Evolutionary conservation across 1,140 invertebrate species (phyloP), one percentile per base, ranked within the genome.

Genomic region (Chlorops oryzae): DNA sequence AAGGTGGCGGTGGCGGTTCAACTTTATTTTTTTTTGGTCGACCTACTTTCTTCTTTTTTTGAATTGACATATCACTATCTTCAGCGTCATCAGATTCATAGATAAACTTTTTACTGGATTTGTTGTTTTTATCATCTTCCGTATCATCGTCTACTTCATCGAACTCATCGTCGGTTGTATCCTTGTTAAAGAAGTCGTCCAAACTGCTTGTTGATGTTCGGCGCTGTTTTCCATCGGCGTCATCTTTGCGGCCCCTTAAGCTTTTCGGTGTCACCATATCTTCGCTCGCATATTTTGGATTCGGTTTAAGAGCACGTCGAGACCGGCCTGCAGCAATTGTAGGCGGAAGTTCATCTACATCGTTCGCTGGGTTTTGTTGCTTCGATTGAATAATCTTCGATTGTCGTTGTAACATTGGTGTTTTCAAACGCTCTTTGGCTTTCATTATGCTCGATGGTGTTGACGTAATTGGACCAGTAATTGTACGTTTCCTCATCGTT

Each of bases 261-360:
- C 50, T 34, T 52, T 64, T 65, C 18, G 64, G 59, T 42, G 67
- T 70, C 0, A 70, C 61, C 27, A 70, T 41, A 43, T 70, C 64
- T 5, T 70, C 68, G 51, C 66, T 67, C 10, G 59, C 56, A 46
- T 72, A 72, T 48, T 67, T 71, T 0, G 65, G 69, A 61, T 72
- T 72, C 25, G 69, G 69, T 32, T 72, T 72, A n/a, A 71, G 69
- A 5, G 69, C 69, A 18, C 69, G 61, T 25, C 65, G 46, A 2
- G 67, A 68, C 1, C 66, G 56, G 17, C 61, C 66, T 2, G 66
- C 59, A 6, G 66, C 66, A 47, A 70, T 69, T 10, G 66, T 69
- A 3, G 66, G 59, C 9, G 66, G 63, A 24, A 63, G 56, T 13
- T 35, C 28, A 48, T 12, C 32, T 28, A 21, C 51, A 45, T 48